Base-by-base conservation (phyloP, 2,113 vertebrate species). In the Syngnathus typhle region DNA sequence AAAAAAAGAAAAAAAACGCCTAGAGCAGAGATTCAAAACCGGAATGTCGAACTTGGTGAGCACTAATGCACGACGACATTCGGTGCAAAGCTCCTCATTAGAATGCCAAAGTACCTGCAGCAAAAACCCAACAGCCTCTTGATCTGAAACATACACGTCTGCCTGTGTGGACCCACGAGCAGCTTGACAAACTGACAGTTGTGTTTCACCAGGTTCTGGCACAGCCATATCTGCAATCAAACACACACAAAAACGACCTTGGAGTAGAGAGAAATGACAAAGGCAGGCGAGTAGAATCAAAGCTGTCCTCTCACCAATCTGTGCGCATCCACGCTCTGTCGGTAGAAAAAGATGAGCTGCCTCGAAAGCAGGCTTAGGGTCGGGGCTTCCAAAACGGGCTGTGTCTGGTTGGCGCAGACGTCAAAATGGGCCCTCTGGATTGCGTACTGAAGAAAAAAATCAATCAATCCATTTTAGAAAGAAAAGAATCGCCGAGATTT, bases 321-420 rank as follows among this genome's bases (percentile, higher is more conserved):
- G 38, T 93, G 92, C 4, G 93, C 91, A 84, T 99, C 97, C 79
- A 95, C 93, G 65, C 84, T 93, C 72, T 95, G 94, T 83, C 91
- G 93, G 84, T 98, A 98, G 85, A 99, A 99, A 89, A 98, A 98
- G 75, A 99, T 93, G 68, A 99, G 92, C 67, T 93, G 94, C 74
- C 95, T 93, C 72, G 93, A 95, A 67, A 98, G 68, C 1, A 97
- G 92, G 64, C 92, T 92, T 70, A 99, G 92, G 73, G 82, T 87
- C 10, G 88, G 74, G 63, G 91, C 91, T 18, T 88, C 91, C 64
- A 91, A 74, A 37, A 88, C 55, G 8, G 84, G 82, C 65, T 91
- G 92, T 1, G 90, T 87, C 63, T 91, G 88, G 85, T 82, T 87
- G 68, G 90, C 92, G 63, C 81, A 91, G 60, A 82, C 89, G 72